Conservation (phyloP, 2,888 invertebrate species). For the Euclidia mi region DNA sequence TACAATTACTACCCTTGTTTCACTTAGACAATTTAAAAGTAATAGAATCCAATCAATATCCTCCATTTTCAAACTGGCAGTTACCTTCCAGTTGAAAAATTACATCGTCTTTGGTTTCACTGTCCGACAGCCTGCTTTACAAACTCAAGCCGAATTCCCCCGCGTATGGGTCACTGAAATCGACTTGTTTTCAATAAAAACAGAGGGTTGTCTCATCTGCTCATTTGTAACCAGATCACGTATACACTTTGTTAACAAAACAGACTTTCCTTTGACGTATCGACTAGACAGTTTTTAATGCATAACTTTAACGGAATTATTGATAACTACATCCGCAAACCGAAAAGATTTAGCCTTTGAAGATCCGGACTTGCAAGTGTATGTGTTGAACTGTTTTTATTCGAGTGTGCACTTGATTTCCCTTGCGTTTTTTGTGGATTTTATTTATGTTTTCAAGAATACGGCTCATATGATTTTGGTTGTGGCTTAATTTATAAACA, state of each 20-base stretch:
- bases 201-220: conserved; percentile 79
- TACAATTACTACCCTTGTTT: too few species aligned
- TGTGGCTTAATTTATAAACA: too few species aligned
- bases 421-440: background rate
- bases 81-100: too few species aligned
- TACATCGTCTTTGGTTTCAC: too few species aligned
- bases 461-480: too few species aligned
- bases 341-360: conserved; percentile 69
- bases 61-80: too few species aligned
- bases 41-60: too few species aligned
- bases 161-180: conserved; percentile 77
- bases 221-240: conserved; percentile 84
- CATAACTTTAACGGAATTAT: conserved; percentile 86
- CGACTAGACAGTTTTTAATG: conserved; percentile 83
- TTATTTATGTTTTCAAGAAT: too few species aligned
- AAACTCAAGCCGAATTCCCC: conserved; percentile 60
- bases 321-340: conserved; percentile 73
- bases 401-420: conserved; percentile 7
- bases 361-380: conserved; percentile 57
- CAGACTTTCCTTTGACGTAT: conserved; percentile 83
- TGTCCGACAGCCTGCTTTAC: background rate
- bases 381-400: conserved; percentile 47
- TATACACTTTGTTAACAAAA: conserved; percentile 88
- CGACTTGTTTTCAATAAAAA: conserved; percentile 86
- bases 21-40: too few species aligned